Base-by-base conservation (phyloP, 2,888 invertebrate genomes). In the Morinoia aosen region DNA sequence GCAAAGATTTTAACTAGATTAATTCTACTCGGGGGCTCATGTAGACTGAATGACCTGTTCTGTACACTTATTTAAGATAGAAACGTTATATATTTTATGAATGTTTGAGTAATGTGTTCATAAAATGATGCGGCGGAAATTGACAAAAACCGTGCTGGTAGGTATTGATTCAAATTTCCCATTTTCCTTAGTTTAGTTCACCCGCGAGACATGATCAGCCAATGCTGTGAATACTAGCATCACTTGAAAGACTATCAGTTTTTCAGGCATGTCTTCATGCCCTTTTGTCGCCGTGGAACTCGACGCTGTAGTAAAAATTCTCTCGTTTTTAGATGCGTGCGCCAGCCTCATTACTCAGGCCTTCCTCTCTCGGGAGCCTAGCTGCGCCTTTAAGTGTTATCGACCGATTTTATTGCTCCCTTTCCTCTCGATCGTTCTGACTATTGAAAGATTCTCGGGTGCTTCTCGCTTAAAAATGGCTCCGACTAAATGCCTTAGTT, bases 311-410 rank as follows among this genome's bases (percentile, higher is more conserved):
- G 76, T 76, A 76, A 76, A 76, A 76, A 19, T 33, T 76, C 33
- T 19, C 76, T 76, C 76, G 76, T 76, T 76, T 76, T 76, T 76
- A 8, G 76, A 76, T 76, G 76, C 76, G 76, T 76, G 76, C 76
- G 76, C 76, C 76, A 76, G 76, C 76, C 76, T 76, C 76, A 76
- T 76, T 76, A 76, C 76, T 76, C 76, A 76, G 76, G 76, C 76
- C 25, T 33, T 76, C 76, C 76, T 76, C 76, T 76, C 76, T 76
- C 76, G 76, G 76, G 33, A 76, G 76, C 76, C 76, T 76, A 76
- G 76, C 25, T 76, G 76, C 76, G 76, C 76, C 76, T 76, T 76
- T 76, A 76, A 76, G 76, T 76, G 76, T 76, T 76, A 76, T 76
- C 76, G 76, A 76, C 76, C 76, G 76, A 76, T 76, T 76, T 76